A percentile compares a stretch with the other conserved stretches of the same genome.
These are phyloP conservation scores for Phrynocephalus guinanensis DNA, from an alignment of 2,797 vertebrate genomes.

Conservation along the genomic window DNA sequence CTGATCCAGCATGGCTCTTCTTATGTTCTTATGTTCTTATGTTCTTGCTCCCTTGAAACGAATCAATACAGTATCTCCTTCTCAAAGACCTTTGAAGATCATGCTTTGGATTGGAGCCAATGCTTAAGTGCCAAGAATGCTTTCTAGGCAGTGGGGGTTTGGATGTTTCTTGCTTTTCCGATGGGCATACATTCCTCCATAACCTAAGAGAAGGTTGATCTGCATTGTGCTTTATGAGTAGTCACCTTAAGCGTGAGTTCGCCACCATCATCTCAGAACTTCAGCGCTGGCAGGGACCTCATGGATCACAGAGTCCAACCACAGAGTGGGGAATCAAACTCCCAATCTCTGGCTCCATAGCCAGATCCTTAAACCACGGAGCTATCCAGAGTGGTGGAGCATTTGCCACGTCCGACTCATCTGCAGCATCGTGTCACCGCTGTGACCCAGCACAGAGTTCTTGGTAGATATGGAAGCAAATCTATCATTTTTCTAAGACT, in stretches of 20 bases:
- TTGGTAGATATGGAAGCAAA: constrained; percentile 59
- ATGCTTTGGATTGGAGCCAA: constrained; percentile 69
- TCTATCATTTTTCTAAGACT: constrained; percentile 38
- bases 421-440: constrained; percentile 57
- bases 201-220: constrained; percentile 58
- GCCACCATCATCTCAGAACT: too few species aligned
- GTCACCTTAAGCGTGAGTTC: constrained; percentile 67
- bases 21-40: too few species aligned
- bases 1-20: too few species aligned
- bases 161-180: constrained; percentile 51
- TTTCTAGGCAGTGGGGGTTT: background rate
- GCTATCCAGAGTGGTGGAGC: constrained; percentile 49
- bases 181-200: constrained; percentile 53
- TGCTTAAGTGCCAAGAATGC: constrained; percentile 59
- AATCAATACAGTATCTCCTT: background rate
- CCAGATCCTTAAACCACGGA: too few species aligned
- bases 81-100: constrained; percentile 54
- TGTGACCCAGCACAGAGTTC: constrained; percentile 65
- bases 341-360: too few species aligned
- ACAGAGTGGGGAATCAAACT: too few species aligned
- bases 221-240: constrained; percentile 63
- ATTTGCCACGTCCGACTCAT: constrained; percentile 68
- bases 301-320: too few species aligned
- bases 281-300: too few species aligned
- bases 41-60: too few species aligned